Evolutionary conservation across 2,797 vertebrate species (phyloP).

Genomic region (Brachyalestes nurse): DNA sequence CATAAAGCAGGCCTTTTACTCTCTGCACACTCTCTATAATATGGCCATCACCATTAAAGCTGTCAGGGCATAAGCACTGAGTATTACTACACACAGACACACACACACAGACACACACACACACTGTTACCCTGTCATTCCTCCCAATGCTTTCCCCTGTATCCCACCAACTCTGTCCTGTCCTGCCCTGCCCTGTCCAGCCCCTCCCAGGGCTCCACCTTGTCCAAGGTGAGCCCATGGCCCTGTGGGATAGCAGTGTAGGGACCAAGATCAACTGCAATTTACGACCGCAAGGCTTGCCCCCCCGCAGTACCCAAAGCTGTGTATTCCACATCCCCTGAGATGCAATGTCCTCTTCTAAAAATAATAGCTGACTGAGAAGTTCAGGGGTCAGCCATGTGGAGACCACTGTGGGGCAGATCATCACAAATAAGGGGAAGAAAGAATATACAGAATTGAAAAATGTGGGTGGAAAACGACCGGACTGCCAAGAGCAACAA

Average conservation of each 20-base stretch:
- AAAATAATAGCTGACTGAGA: constrained; percentile 40
- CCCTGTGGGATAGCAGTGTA: constrained; percentile 41
- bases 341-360: constrained; percentile 32
- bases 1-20: constrained; percentile 64
- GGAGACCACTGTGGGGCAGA: constrained; percentile 37
- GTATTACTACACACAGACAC: constrained; percentile 74
- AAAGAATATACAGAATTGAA: constrained; percentile 13
- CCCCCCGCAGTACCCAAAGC: constrained; percentile 34
- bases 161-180: constrained; percentile 20
- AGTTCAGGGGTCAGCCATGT: constrained; percentile 35
- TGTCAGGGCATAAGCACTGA: constrained; percentile 77
- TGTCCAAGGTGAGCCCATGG: constrained; percentile 34
- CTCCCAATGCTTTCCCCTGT: background rate
- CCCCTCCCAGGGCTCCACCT: constrained; percentile 25
- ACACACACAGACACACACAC: constrained; percentile 59
- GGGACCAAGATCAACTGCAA: constrained; percentile 38
- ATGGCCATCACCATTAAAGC: constrained; percentile 86
- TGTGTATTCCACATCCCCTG: constrained; percentile 45
- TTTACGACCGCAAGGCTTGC: constrained; percentile 52
- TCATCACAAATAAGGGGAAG: constrained; percentile 11
- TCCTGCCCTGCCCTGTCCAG: constrained; percentile 3
- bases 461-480: constrained; percentile 19
- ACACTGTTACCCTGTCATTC: constrained; percentile 38
- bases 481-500: constrained; percentile 24
- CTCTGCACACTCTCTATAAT: constrained; percentile 80